Evolutionary conservation across 2,797 vertebrate species (phyloP).

Genomic region (Hippocampus kuda): DNA sequence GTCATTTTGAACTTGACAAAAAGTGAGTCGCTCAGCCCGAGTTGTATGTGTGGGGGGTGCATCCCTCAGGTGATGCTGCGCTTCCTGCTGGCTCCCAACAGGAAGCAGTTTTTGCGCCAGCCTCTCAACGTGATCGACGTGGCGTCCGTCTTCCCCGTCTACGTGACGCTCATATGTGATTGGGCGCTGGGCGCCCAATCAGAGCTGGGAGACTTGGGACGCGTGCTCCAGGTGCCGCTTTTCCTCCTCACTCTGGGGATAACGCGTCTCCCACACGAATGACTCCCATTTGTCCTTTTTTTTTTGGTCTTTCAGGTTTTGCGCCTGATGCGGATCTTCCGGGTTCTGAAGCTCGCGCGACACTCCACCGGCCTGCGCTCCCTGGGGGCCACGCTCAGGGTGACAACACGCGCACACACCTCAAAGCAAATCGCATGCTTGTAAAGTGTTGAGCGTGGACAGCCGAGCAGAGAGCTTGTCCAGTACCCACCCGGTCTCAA

Average conservation of each 20-base stretch:
- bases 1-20: too few relatives aligned
- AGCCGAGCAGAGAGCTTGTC: too few relatives aligned
- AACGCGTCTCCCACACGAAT: too few relatives aligned
- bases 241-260: too few relatives aligned
- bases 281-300: not conserved
- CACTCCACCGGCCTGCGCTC: constrained; percentile 93
- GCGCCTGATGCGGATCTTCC: constrained; percentile 90
- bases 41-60: not conserved
- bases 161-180: constrained; percentile 83
- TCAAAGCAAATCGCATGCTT: too few relatives aligned
- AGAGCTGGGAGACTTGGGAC: constrained; percentile 79
- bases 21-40: too few relatives aligned
- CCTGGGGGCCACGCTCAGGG: constrained; percentile 88
- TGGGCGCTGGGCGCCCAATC: constrained; percentile 67
- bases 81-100: constrained; percentile 85
- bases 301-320: constrained; percentile 61
- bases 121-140: constrained; percentile 93
- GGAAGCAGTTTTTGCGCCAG: constrained; percentile 82
- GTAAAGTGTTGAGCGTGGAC: too few relatives aligned
- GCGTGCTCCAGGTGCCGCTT: constrained; percentile 72
- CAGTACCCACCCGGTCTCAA: too few relatives aligned
- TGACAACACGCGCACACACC: constrained; percentile 45
- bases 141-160: constrained; percentile 86
- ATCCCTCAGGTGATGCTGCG: constrained; percentile 69
- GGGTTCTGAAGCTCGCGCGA: constrained; percentile 89